phyloP scores from a whole-genome alignment of 1,140 invertebrate species.

The Octopus sinensis region DNA sequence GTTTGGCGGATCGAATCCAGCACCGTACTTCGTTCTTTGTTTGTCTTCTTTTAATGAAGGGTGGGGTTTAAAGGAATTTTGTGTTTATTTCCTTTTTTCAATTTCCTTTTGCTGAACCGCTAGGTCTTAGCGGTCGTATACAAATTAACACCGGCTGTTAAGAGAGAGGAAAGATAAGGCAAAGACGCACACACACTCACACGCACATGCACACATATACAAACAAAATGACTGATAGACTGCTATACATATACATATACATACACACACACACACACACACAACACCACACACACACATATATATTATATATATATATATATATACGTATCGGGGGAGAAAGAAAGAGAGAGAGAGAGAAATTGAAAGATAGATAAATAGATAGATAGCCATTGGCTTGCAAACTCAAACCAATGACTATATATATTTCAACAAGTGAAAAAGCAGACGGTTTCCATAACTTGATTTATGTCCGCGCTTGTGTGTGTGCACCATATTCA shows the following conservation, averaged over 20 bases:
- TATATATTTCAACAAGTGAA: neutral
- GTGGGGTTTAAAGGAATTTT: too few relatives aligned
- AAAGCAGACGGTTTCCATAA: too few relatives aligned
- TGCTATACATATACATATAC: neutral
- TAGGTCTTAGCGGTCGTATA: too few relatives aligned
- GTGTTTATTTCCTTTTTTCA: too few relatives aligned
- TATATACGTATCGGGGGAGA: neutral
- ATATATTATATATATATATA: constrained; percentile 1
- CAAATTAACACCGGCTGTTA: too few relatives aligned
- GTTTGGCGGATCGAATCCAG: too few relatives aligned
- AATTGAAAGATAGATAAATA: neutral
- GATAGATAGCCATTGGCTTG: neutral
- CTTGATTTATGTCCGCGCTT: too few relatives aligned
- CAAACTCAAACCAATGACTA: neutral
- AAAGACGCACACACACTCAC: neutral
- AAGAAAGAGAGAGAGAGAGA: neutral
- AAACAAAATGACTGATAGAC: neutral
- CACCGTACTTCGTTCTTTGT: too few relatives aligned
- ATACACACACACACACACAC: neutral
- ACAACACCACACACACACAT: neutral
- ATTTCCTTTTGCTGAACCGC: too few relatives aligned
- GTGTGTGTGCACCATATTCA: too few relatives aligned
- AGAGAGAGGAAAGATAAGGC: too few relatives aligned
- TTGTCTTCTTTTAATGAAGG: too few relatives aligned
- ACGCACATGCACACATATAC: neutral